Base-by-base conservation (phyloP, 2,888 invertebrate species). In the Stictocephala bisonia region DNA sequence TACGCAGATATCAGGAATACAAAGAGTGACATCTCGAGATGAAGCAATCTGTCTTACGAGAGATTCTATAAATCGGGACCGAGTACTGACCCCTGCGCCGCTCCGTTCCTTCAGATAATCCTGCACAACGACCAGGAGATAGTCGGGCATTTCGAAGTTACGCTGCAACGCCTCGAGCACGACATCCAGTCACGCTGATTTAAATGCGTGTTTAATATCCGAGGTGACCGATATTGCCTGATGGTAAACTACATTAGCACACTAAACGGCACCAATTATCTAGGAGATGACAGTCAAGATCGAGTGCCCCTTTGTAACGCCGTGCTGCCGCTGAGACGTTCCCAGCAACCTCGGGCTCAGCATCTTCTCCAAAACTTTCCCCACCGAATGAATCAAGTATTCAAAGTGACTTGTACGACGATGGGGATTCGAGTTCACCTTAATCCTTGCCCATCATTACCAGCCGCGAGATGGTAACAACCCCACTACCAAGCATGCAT, bases 21-120 rank as follows among this genome's bases (percentile, higher is more conserved):
- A n/a, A n/a, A n/a, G n/a, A n/a, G n/a, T n/a, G n/a, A n/a, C n/a
- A n/a, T n/a, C n/a, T n/a, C n/a, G n/a, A n/a, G n/a, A n/a, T n/a
- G n/a, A n/a, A n/a, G n/a, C n/a, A n/a, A n/a, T 35, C 11, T 35
- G 4, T 44, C 18, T 4, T 44, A 44, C 18, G 73, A 67, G 11
- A 73, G 53, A 64, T 79, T 79, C 77, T 77, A 80, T 3, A 78
- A 70, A 40, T 74, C 72, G 1, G 78, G 78, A 41, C 78, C 78
- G 0, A 77, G 50, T 9, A 50, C 20, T 7, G 20, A 50, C 7
- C 4, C 50, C 50, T 50, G 50, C 7, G 50, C 3, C 7, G 50
- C 50, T 3, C 50, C 50, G 9, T 15, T 75, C 69, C 9, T 58
- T 68, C 18, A 80, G 71, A 68, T 80, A 79, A 58, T 67, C 75